Evolutionary conservation across 1,140 invertebrate species (phyloP), one percentile per base, ranked within the genome.

Genomic region (Sitophilus oryzae): DNA sequence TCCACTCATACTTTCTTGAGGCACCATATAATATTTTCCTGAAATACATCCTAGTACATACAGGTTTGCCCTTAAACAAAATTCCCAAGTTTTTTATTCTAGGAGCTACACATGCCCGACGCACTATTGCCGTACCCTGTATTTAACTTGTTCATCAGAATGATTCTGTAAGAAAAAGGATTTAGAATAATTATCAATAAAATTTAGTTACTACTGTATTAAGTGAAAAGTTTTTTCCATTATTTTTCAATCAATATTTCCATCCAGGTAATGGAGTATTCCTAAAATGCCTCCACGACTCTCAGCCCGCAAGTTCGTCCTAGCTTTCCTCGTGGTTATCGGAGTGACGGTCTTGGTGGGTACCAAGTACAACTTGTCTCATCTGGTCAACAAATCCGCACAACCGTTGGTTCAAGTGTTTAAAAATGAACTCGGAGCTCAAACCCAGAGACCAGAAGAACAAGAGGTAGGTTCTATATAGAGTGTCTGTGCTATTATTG

Each of bases 221-320:
- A 43, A 6, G 21, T 16, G 9, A 8, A 43, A 43, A 43, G 5
- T 43, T 43, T 43, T 20, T 8, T 20, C 21, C 18, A 8, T 43
- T 43, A 4, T 20, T 19, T 6, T 43, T 21, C 21, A 40, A 40
- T 40, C 18, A 8, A 18, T 18, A 8, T 22, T 49, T 20, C 23
- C 14, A 37, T 38, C 23, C 41, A 66, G 64, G 62, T 66, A 65
- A 67, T 66, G 65, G 59, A 47, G 56, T 56, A 55, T 48, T 52
- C 54, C 44, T 63, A 58, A 66, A 53, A 71, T 71, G 69, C 69
- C 67, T 52, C 69, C 67, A 60, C 67, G 69, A 59, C 53, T 71
- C 18, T 69, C 69, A 40, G 63, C 66, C 52, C 69, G 69, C 56
- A 63, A 67, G 51, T 51, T 68, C 19, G 66, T 66, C 53, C 61